Percentiles rank a stretch among this genome's conserved stretches.
Evolutionary conservation across 2,888 invertebrate genomes (phyloP).

Genomic region (Rhingia rostrata): DNA sequence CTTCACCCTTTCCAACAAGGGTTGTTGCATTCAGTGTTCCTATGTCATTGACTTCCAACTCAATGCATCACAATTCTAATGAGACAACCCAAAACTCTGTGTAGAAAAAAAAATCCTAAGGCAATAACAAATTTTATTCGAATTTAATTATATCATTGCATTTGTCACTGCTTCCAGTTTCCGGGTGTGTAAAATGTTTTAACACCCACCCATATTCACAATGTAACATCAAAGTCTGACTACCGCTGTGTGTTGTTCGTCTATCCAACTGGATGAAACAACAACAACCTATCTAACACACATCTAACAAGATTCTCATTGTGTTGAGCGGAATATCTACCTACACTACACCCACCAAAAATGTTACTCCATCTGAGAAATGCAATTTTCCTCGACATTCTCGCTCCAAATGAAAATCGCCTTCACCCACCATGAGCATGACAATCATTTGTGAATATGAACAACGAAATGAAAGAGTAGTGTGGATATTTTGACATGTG

Average conservation of each 20-base stretch:
- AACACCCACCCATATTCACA: background rate
- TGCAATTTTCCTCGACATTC: constrained; percentile 17
- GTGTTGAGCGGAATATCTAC: background rate
- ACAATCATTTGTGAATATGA: background rate
- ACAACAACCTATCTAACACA: background rate
- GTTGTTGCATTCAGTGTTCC: constrained; percentile 15
- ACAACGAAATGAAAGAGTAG: constrained; percentile 30
- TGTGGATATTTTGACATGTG: constrained; percentile 57
- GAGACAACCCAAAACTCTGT: constrained; percentile 15
- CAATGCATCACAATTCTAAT: constrained; percentile 24
- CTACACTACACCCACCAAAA: background rate
- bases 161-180: constrained; percentile 33
- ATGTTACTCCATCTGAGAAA: constrained; percentile 10
- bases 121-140: constrained; percentile 52
- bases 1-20: constrained; percentile 34
- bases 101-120: background rate
- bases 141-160: constrained; percentile 57
- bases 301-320: constrained; percentile 47
- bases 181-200: constrained; percentile 37
- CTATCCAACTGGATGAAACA: constrained; percentile 24
- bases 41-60: constrained; percentile 21
- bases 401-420: constrained; percentile 1
- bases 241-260: constrained; percentile 3
- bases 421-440: background rate
- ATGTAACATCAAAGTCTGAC: constrained; percentile 6